Percentiles rank a stretch among this genome's conserved stretches.
These are phyloP conservation scores for Agrilus planipennis DNA, from an alignment of 1,140 invertebrate genomes.

Conservation along the genomic window DNA sequence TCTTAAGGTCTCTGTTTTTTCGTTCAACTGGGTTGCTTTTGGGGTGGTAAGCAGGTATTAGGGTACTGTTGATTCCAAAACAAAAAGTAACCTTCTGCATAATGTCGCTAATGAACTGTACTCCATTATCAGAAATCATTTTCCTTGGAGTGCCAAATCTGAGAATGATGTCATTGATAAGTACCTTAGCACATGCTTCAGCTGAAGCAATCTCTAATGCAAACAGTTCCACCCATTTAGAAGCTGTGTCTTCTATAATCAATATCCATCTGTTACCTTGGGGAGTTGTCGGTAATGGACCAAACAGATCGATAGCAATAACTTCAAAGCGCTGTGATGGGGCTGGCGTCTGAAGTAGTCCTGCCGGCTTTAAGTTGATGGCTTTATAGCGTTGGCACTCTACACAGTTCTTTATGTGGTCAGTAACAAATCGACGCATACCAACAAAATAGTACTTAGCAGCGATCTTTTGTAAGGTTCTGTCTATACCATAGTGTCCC, in stretches of 20 bases:
- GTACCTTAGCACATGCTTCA: not conserved
- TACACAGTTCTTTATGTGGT: conserved; percentile 10
- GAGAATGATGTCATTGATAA: not conserved
- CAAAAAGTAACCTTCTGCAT: conserved; percentile 22
- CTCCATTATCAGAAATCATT: not conserved
- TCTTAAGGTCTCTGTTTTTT: conserved; percentile 29
- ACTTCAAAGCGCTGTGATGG: conserved; percentile 16
- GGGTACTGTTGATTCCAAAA: conserved; percentile 19
- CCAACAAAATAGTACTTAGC: conserved; percentile 16
- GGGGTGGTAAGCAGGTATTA: conserved; percentile 27
- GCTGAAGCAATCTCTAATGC: conserved; percentile 1
- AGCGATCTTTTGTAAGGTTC: conserved; percentile 12
- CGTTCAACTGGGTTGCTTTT: conserved; percentile 30
- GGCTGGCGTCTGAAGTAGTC: conserved; percentile 14
- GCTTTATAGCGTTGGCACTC: conserved; percentile 8
- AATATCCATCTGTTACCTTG: conserved; percentile 6
- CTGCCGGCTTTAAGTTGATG: conserved; percentile 11
- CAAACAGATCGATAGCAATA: conserved; percentile 17
- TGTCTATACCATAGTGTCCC: conserved; percentile 19
- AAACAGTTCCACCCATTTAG: conserved; percentile 6
- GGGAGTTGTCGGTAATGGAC: conserved; percentile 5
- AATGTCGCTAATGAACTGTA: conserved; percentile 8
- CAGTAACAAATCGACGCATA: not conserved
- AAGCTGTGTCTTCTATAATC: conserved; percentile 1
- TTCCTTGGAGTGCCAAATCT: conserved; percentile 4